A percentile compares a stretch with the other conserved stretches of the same genome.
phyloP scores from a whole-genome alignment of 2,888 invertebrate species.

The Cephus sareptanus region DNA sequence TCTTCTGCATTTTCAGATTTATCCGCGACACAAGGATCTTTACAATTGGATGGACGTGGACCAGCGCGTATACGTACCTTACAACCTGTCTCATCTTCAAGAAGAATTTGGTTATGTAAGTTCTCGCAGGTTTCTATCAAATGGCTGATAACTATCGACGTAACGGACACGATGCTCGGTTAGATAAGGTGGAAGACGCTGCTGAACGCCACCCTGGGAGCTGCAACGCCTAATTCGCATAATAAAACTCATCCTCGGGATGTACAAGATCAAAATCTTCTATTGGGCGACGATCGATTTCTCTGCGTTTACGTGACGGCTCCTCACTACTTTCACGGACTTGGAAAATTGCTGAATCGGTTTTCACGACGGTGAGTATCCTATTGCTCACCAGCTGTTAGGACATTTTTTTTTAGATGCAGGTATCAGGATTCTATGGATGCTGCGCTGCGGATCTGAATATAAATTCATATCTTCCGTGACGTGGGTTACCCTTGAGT shows the following conservation, averaged over 20 bases:
- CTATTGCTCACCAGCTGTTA: not conserved
- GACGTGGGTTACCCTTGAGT: not conserved
- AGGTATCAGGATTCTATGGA: not conserved
- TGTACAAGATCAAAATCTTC: conserved; percentile 33
- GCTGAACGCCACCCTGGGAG: conserved; percentile 52
- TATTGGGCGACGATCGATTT: conserved; percentile 46
- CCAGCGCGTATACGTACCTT: conserved; percentile 62
- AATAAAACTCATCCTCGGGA: conserved; percentile 35
- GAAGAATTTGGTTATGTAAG: conserved; percentile 66
- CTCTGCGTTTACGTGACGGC: conserved; percentile 60
- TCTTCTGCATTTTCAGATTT: conserved; percentile 46
- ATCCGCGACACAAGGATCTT: conserved; percentile 64
- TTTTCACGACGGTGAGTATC: conserved; percentile 59
- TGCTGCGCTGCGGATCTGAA: not conserved
- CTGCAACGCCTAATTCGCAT: conserved; percentile 46
- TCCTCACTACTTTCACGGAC: conserved; percentile 58
- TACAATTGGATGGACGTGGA: conserved; percentile 63
- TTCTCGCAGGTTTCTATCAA: conserved; percentile 30
- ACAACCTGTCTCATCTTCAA: conserved; percentile 64
- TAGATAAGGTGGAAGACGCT: conserved; percentile 63
- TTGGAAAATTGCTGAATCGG: conserved; percentile 58
- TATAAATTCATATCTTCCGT: not conserved
- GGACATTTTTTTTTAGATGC: not conserved
- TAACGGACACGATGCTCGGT: conserved; percentile 39
- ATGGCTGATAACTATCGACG: conserved; percentile 8